Evolutionary conservation across 2,113 vertebrate genomes (phyloP), one percentile per base, ranked within the genome.

Genomic region (Scartelaos histophorus): DNA sequence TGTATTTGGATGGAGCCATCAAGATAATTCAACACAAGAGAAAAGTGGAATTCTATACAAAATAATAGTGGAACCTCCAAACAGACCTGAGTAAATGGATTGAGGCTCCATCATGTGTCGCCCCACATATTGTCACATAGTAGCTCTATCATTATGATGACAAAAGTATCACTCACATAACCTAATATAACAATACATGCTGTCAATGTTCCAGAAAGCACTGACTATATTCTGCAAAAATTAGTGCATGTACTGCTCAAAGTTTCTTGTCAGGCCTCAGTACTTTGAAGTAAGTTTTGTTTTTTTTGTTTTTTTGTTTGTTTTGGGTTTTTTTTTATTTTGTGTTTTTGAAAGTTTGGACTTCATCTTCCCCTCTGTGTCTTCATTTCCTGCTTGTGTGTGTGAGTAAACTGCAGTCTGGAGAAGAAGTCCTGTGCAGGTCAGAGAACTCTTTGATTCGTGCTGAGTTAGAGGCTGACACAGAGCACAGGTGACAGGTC

Each of bases 401-500:
- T 70, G 66, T 53, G 66, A 74, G 49, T 72, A 35, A 17, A 7
- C 13, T 5, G 49, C 56, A 58, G 22, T 82, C 79, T 77, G 62
- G 73, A 76, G 70, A 73, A 25, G 9, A 70, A 85, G 81, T 81
- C 75, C 66, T 82, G 79, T 64, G 51, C 70, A 84, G 89, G 89
- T 91, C 87, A 88, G 80, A 69, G 74, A 60, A 76, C 65, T 70
- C 73, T 89, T 83, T 87, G 81, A 88, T 89, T 84, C 70, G 79
- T 66, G 79, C 66, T 47, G 85, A 90, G 79, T 87, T 87, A 86
- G 85, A 82, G 46, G 7, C 81, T 88, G 81, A 88, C 76, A 89
- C 80, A 76, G 85, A 92, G 85, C 84, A 80, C 85, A 90, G 89
- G 89, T 91, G 91, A 90, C 90, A 93, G 84, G 74, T 74, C 90